Base-by-base conservation (phyloP, 2,797 vertebrate genomes). In the Prunella strophiata region DNA sequence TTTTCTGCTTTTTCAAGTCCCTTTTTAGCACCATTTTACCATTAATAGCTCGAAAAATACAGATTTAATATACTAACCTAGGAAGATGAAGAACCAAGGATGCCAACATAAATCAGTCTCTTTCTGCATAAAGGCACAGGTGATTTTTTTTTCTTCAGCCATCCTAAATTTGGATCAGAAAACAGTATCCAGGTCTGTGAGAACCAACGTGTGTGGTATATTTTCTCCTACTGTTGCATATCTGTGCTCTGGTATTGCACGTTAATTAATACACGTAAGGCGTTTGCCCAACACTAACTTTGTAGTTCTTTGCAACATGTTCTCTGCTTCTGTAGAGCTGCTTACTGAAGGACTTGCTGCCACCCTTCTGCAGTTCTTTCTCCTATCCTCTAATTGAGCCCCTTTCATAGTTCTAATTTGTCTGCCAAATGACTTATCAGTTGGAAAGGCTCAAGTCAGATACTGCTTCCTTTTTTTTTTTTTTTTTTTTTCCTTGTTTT, bases 311-410 rank as follows among this genome's bases (percentile, higher is more conserved):
- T 93, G 96, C 91, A 95, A 95, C 87, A 92, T 84, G 89, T 96
- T 96, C 90, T 95, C 50, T 81, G 45, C 75, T 85, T 94, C 86
- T 63, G n/a, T 57, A 81, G 96, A 96, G 96, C 96, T 95, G 95
- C 97, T 97, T 96, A 73, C 91, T 68, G 95, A 90, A 95, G 94
- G 91, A 94, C 94, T 19, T 96, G 92, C 96, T 98, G 89, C 94
- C 85, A 98, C 97, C 87, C 95, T 97, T 94, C 92, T 92, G 94
- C 96, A 94, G 76, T 61, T 89, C 94, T 92, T 95, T 89, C 78
- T 91, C 94, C 96, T 94, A 80, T 97, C 91, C 96, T 96, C 91
- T 97, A 96, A 97, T 84, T 91, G 94, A 89, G 78, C 85, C 85
- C 90, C 80, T 96, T 94, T 45, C 88, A 13, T 67, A 63, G 83